phyloP scores from a whole-genome alignment of 2,113 vertebrate genomes.

The Gavialis gangeticus region DNA sequence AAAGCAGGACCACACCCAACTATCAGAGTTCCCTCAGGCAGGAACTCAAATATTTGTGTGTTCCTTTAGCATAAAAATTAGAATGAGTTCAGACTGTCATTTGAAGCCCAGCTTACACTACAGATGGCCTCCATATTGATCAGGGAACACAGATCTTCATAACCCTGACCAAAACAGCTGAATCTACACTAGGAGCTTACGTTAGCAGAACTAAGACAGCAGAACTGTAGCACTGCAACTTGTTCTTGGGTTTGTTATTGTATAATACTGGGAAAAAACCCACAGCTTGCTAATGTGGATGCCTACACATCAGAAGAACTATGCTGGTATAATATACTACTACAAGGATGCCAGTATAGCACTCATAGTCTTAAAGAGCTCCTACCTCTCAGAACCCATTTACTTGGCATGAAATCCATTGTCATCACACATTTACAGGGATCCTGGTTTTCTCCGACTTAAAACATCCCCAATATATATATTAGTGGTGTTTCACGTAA shows the following conservation, averaged over 20 bases:
- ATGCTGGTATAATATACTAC: fast-evolving
- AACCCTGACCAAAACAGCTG: too few species aligned
- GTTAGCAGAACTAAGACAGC: fast-evolving
- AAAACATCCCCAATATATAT: neutral
- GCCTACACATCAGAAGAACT: too few species aligned
- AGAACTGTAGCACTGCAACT: neutral
- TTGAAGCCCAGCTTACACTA: too few species aligned
- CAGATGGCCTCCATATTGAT: too few species aligned
- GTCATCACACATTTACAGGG: neutral
- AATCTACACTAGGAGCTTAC: neutral
- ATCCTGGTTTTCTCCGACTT: too few species aligned
- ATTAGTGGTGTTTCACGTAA: fast-evolving
- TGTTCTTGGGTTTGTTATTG: fast-evolving
- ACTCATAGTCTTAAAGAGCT: neutral
- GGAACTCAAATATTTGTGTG: too few species aligned
- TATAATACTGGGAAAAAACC: fast-evolving
- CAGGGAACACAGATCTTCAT: too few species aligned
- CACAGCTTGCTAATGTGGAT: too few species aligned
- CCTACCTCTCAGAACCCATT: fast-evolving
- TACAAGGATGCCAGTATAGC: fast-evolving
- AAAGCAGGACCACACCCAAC: fast-evolving
- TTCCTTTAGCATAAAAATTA: too few species aligned
- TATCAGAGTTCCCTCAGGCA: neutral
- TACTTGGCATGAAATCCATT: neutral
- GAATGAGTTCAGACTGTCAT: too few species aligned